phyloP scores from a whole-genome alignment of 2,888 invertebrate species.

The Parthenolecanium corni region DNA sequence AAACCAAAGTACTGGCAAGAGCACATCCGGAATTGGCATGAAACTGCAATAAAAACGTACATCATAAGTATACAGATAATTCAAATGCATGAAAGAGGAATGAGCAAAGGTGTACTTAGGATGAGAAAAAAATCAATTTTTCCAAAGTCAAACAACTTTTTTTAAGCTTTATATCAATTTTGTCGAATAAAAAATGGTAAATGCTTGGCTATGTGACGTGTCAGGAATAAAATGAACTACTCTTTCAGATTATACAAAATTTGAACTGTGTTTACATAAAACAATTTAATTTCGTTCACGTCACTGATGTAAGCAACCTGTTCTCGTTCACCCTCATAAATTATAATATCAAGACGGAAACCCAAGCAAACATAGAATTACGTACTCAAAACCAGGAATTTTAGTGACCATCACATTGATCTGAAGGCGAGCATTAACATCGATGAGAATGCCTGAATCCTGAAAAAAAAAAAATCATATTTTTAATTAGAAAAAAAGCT shows the following conservation, averaged over 20 bases:
- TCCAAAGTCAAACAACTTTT: no score
- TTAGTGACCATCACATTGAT: conserved; percentile 54
- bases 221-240: no score
- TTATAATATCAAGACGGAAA: conserved; percentile 21
- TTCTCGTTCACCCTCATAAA: no score
- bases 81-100: conserved; percentile 4
- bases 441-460: conserved; percentile 63
- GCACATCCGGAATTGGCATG: conserved; percentile 52
- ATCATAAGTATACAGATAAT: neutral
- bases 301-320: no score
- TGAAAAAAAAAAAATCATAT: conserved; percentile 34
- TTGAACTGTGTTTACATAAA: no score
- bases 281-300: no score
- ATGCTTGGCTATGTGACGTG: no score
- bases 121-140: no score
- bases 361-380: conserved; percentile 32
- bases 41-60: conserved; percentile 47
- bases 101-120: neutral
- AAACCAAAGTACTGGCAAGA: conserved; percentile 70
- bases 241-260: no score
- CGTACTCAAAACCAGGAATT: conserved; percentile 46
- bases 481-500: no score
- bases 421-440: conserved; percentile 61
- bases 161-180: no score
- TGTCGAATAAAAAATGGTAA: no score